These are phyloP conservation scores for Cremastinae sp. DNA, from an alignment of 2,888 invertebrate species.

Conservation along the genomic window DNA sequence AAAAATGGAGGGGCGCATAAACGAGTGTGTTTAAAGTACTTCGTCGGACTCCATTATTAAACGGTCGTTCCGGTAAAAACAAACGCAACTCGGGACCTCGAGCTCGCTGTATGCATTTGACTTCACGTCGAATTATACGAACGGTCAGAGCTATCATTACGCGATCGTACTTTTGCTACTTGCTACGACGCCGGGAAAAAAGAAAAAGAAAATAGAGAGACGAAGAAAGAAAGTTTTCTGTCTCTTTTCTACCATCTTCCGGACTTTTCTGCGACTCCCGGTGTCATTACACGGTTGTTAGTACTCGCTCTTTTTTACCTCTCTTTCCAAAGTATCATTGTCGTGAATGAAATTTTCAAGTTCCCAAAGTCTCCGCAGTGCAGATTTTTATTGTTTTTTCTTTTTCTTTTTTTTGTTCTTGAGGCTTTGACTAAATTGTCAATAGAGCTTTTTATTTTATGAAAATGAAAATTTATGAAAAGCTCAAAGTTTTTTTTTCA, in stretches of 20 bases:
- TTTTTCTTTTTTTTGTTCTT: too few relatives aligned
- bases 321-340: slow-evolving; percentile 34
- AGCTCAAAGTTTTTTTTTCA: too few relatives aligned
- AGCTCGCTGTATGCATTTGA: slow-evolving; percentile 47
- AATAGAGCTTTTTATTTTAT: too few relatives aligned
- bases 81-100: slow-evolving; percentile 62
- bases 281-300: slow-evolving; percentile 57
- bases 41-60: slow-evolving; percentile 62
- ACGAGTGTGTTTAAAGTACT: slow-evolving; percentile 54
- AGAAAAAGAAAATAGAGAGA: too few relatives aligned
- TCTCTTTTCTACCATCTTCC: slow-evolving; percentile 22
- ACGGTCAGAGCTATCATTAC: slow-evolving; percentile 56
- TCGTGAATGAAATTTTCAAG: too few relatives aligned
- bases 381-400: too few relatives aligned
- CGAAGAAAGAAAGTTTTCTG: too few relatives aligned
- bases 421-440: too few relatives aligned
- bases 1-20: slow-evolving; percentile 46
- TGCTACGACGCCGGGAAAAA: slow-evolving; percentile 22
- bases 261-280: slow-evolving; percentile 7
- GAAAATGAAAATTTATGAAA: too few relatives aligned
- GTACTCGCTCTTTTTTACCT: too few relatives aligned
- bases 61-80: slow-evolving; percentile 66
- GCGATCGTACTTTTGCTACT: slow-evolving; percentile 55
- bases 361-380: too few relatives aligned
- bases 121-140: slow-evolving; percentile 46